Conservation (phyloP, 2,797 vertebrate genomes). For the Cyprinella venusta region DNA sequence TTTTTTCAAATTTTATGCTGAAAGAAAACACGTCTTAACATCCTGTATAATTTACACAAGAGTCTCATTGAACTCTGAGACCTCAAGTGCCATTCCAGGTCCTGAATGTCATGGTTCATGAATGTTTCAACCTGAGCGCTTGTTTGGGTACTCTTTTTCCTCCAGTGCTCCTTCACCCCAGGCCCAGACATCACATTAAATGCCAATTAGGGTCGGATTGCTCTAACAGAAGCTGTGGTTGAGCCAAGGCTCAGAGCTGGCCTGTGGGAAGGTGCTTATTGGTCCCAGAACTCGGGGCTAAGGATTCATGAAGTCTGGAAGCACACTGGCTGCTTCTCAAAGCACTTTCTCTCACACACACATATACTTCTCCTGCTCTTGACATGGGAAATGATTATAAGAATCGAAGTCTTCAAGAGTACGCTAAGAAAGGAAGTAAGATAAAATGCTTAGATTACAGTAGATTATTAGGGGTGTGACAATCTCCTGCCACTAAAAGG, state of each 20-base stretch:
- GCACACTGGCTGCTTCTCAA: conserved; percentile 24
- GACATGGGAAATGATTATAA: background rate
- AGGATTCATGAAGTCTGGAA: conserved; percentile 49
- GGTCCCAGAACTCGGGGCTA: conserved; percentile 66
- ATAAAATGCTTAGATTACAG: background rate
- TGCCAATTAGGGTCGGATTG: conserved; percentile 73
- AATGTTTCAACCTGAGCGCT: conserved; percentile 54
- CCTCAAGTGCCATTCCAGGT: conserved; percentile 28
- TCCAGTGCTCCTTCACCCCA: conserved; percentile 66
- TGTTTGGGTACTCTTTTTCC: conserved; percentile 50
- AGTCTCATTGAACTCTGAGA: conserved; percentile 16
- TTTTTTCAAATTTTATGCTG: background rate
- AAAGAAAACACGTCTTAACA: background rate
- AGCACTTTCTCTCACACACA: background rate
- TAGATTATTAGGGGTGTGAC: background rate
- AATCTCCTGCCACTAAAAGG: no score
- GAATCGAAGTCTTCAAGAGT: background rate
- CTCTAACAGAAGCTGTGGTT: conserved; percentile 67
- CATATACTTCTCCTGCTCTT: conserved; percentile 10
- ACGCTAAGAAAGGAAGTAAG: background rate
- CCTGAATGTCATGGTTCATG: conserved; percentile 45
- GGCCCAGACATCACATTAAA: conserved; percentile 76
- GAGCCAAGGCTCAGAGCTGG: conserved; percentile 68
- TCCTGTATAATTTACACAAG: conserved; percentile 1
- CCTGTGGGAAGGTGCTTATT: conserved; percentile 74